Percentiles rank a stretch among this genome's conserved stretches.
Evolutionary conservation across 2,797 vertebrate species (phyloP).

Genomic region (Myiothlypis chrysogaster): DNA sequence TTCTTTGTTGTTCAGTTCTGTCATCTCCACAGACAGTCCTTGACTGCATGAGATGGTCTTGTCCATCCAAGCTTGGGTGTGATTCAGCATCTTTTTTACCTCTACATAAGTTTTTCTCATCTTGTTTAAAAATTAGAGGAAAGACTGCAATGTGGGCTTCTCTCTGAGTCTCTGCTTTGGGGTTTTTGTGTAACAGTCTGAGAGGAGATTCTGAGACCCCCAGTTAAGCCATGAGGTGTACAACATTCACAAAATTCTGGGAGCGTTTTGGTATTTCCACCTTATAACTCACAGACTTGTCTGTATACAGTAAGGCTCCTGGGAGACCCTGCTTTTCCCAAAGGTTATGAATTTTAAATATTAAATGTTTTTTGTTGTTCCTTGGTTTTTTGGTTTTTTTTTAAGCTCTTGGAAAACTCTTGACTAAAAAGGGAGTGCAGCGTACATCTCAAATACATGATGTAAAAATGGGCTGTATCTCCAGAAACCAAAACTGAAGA

Average conservation of each 20-base stretch:
- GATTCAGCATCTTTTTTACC: not conserved
- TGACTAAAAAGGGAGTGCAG: not conserved
- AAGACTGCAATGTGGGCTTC: not conserved
- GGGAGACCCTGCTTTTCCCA: not conserved
- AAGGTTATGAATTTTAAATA: not conserved
- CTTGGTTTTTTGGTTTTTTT: not conserved
- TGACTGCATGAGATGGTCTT: not conserved
- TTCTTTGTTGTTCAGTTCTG: not conserved
- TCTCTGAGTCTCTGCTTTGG: not conserved
- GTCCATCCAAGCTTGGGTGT: not conserved
- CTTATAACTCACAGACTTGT: not conserved
- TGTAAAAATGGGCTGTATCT: not conserved
- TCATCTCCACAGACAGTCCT: not conserved
- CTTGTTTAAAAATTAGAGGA: not conserved
- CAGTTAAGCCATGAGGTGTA: not conserved
- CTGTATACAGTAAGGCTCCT: not conserved
- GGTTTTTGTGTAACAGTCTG: not conserved
- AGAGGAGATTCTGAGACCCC: not conserved
- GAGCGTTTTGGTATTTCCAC: not conserved
- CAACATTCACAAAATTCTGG: not conserved
- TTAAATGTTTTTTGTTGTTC: not conserved
- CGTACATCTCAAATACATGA: accelerated
- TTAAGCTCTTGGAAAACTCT: not conserved
- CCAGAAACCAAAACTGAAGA: not conserved
- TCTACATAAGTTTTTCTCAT: not conserved